Percentiles rank a stretch among this genome's conserved stretches.
Evolutionary conservation across 2,113 vertebrate species (phyloP).

Genomic region (Brachyhypopomus gauderio): DNA sequence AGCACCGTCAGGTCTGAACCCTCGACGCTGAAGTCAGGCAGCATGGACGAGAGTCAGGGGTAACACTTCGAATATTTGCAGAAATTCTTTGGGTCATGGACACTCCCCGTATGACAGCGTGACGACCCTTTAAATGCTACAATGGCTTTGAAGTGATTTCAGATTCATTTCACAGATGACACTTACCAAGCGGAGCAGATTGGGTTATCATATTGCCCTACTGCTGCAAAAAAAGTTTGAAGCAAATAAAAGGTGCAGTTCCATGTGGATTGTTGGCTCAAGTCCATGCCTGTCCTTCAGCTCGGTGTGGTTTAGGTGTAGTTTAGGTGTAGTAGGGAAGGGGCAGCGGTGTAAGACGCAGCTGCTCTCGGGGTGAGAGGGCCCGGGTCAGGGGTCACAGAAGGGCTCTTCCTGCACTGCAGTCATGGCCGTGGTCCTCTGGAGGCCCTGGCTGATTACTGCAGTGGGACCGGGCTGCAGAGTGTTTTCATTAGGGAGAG

Average conservation of each 20-base stretch:
- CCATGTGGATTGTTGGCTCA: not conserved
- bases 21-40: not conserved
- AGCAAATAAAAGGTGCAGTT: not conserved
- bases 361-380: constrained; percentile 61
- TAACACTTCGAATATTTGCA: constrained; percentile 15
- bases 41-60: not conserved
- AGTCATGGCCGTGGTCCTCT: constrained; percentile 64
- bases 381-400: constrained; percentile 68
- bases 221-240: not conserved
- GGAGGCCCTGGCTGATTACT: constrained; percentile 75
- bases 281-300: not conserved
- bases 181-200: not conserved
- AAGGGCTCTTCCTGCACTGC: constrained; percentile 70
- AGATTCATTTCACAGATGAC: constrained; percentile 38
- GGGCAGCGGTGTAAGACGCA: not conserved
- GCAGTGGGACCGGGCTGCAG: constrained; percentile 70
- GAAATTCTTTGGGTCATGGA: constrained; percentile 23
- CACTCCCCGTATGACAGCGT: constrained; percentile 11
- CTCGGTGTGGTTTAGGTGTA: not conserved
- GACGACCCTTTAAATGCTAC: constrained; percentile 7
- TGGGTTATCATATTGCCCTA: constrained; percentile 21
- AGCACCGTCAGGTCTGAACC: not conserved
- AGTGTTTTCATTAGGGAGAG: constrained; percentile 79
- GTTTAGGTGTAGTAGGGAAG: not conserved
- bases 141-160: constrained; percentile 32